Conservation (phyloP, 1,140 invertebrate species). For the Dreissena polymorpha region DNA sequence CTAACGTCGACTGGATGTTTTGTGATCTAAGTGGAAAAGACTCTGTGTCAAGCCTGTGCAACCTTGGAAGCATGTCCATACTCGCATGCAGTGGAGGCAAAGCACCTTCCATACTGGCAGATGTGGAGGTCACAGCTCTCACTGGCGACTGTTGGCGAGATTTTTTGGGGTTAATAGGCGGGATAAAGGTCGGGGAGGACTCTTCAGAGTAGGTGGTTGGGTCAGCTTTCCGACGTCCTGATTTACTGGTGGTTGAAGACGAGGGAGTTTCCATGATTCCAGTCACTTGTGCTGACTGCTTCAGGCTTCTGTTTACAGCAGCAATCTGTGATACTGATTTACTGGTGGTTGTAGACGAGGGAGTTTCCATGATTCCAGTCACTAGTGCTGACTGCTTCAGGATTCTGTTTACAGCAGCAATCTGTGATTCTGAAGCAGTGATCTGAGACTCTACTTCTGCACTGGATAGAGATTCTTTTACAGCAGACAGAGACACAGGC, state of each 20-base stretch:
- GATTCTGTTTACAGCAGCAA: too few relatives aligned
- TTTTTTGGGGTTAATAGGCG: slow-evolving; percentile 40
- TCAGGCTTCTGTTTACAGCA: slow-evolving; percentile 46
- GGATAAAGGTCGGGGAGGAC: slow-evolving; percentile 21
- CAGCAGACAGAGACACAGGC: slow-evolving; percentile 39
- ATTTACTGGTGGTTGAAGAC: slow-evolving; percentile 34
- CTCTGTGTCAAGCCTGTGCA: slow-evolving; percentile 44
- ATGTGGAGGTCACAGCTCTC: slow-evolving; percentile 8
- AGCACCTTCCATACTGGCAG: not conserved
- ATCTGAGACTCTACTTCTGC: slow-evolving; percentile 51
- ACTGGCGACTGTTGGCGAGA: slow-evolving; percentile 46
- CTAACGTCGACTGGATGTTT: slow-evolving; percentile 43
- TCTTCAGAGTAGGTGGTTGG: slow-evolving; percentile 14
- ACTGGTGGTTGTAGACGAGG: too few relatives aligned
- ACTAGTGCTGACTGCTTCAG: too few relatives aligned
- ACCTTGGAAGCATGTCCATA: slow-evolving; percentile 45
- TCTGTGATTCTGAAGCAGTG: slow-evolving; percentile 41
- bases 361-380: too few relatives aligned
- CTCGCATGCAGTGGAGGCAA: slow-evolving; percentile 47
- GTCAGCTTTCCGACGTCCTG: slow-evolving; percentile 38
- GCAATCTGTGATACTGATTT: too few relatives aligned
- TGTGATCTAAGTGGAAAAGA: slow-evolving; percentile 42
- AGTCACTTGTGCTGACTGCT: slow-evolving; percentile 17
- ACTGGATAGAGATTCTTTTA: slow-evolving; percentile 49
- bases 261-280: slow-evolving; percentile 34